phyloP scores from a whole-genome alignment of 2,113 vertebrate species.

The Lynx canadensis region DNA sequence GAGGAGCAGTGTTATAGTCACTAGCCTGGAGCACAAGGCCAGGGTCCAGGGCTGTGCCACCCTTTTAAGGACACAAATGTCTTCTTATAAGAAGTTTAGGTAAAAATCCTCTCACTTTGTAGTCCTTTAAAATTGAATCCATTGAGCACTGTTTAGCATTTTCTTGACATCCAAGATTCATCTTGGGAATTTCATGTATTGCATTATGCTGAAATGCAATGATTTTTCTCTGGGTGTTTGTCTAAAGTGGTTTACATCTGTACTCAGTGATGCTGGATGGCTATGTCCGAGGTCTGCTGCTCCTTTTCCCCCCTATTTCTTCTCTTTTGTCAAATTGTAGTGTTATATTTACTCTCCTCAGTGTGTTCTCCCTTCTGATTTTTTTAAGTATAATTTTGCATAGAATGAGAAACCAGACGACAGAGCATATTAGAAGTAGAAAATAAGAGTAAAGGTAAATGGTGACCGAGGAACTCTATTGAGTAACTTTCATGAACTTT shows the following conservation, averaged over 20 bases:
- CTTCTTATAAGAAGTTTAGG: background rate
- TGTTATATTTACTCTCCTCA: background rate
- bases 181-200: conserved; percentile 27
- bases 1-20: background rate
- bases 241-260: background rate
- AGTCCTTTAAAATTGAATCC: background rate
- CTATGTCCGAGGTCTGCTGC: background rate
- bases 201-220: background rate
- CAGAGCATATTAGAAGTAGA: background rate
- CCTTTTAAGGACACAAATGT: conserved; percentile 36
- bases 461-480: background rate
- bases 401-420: conserved; percentile 15
- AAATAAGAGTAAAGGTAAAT: conserved; percentile 11
- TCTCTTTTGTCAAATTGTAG: background rate
- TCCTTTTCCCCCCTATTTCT: background rate
- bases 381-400: background rate
- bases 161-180: conserved; percentile 20
- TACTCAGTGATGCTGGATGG: background rate
- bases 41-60: background rate
- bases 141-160: background rate
- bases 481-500: background rate
- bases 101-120: background rate
- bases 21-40: background rate
- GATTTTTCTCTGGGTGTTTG: background rate
- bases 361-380: background rate